Conservation (phyloP, 2,888 invertebrate species). For the Cephus sareptanus region DNA sequence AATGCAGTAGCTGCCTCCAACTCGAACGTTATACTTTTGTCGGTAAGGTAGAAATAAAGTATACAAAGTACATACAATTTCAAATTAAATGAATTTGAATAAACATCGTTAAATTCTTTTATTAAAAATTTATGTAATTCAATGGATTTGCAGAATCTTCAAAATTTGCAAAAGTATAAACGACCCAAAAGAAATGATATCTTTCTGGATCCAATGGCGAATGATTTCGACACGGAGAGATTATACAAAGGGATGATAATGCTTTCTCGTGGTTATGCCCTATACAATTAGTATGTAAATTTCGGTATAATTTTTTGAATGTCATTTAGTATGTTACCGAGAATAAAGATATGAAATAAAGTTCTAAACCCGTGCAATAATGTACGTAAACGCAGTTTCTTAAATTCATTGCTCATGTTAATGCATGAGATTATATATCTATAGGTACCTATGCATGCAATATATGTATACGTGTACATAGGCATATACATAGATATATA, state of each 20-base stretch:
- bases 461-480: too few species aligned
- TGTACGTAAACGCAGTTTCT: neutral
- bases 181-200: conserved; percentile 51
- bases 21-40: conserved; percentile 55
- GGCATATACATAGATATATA: neutral
- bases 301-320: neutral
- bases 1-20: conserved; percentile 64
- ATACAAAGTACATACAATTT: neutral
- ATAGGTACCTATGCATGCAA: neutral
- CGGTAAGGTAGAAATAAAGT: conserved; percentile 40
- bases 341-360: neutral
- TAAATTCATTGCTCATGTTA: conserved; percentile 10
- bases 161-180: conserved; percentile 43
- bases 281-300: conserved; percentile 23
- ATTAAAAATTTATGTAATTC: neutral
- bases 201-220: conserved; percentile 43
- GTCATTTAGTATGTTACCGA: neutral
- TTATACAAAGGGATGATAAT: conserved; percentile 60
- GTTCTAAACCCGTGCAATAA: neutral
- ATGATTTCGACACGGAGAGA: conserved; percentile 50
- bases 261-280: conserved; percentile 51
- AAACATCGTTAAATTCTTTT: neutral
- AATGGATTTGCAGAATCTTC: conserved; percentile 31
- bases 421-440: conserved; percentile 8
- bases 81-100: neutral